phyloP scores from a whole-genome alignment of 53 echinoderm and acorn worm genomes.

The Hippasteria phrygiana region DNA sequence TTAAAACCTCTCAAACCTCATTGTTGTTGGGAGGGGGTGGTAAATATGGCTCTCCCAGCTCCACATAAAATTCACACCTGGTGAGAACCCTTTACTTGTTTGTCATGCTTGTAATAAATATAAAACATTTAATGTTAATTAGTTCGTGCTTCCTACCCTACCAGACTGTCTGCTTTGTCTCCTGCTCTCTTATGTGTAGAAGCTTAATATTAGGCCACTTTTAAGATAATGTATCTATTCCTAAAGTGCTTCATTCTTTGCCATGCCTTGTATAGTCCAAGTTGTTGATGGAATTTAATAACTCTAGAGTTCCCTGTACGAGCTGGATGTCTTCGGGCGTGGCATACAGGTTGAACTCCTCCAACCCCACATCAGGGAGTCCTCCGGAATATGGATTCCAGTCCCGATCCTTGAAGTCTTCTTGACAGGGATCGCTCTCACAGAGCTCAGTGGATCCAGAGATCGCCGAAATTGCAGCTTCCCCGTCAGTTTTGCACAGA shows the following conservation, averaged over 20 bases:
- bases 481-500: background rate
- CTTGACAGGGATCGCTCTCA: background rate
- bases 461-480: background rate
- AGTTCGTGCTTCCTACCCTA: no score
- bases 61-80: no score
- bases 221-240: background rate
- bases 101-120: no score
- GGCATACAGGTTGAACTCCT: slow-evolving; percentile 34
- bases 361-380: background rate
- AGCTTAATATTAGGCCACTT: background rate
- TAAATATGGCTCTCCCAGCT: no score
- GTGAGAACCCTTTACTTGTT: no score
- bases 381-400: background rate
- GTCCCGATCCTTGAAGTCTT: background rate
- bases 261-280: background rate
- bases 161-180: no score
- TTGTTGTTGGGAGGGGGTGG: no score
- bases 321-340: slow-evolving; percentile 46
- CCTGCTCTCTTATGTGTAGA: background rate
- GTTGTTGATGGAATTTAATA: slow-evolving; percentile 26
- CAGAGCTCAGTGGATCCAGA: background rate
- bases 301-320: slow-evolving; percentile 34
- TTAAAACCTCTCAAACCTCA: no score
- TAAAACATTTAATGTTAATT: no score
- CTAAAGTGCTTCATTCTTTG: background rate